Conservation (phyloP, 2,888 invertebrate genomes). For the Onthophagus sagittarius region DNA sequence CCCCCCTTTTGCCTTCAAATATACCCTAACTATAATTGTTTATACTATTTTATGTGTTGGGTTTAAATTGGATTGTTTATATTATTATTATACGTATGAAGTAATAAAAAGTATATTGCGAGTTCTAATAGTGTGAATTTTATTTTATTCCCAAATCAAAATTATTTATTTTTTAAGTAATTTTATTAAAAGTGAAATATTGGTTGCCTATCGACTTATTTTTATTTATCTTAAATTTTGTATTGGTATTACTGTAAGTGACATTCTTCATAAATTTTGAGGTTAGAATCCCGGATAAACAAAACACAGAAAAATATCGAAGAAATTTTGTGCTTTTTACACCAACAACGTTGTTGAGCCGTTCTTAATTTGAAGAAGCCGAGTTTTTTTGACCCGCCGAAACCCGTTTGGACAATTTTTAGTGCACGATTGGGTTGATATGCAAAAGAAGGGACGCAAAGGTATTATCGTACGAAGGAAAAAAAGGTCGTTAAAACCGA, state of each 20-base stretch:
- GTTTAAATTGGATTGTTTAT: conserved; percentile 50
- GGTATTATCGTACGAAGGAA: not conserved
- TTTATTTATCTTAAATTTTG: no score
- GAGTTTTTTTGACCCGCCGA: not conserved
- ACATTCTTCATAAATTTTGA: no score
- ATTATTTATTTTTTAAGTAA: no score
- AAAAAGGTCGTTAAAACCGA: not conserved
- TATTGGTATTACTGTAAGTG: no score
- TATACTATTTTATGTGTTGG: conserved; percentile 47
- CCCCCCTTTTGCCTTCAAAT: conserved; percentile 20
- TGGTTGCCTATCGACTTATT: no score
- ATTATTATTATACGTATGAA: conserved; percentile 23
- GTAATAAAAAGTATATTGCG: conserved; percentile 25
- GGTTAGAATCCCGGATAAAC: no score
- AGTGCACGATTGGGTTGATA: not conserved
- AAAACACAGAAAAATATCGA: no score
- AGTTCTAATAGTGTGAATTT: conserved; percentile 15
- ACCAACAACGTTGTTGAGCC: no score
- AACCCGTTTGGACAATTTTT: not conserved
- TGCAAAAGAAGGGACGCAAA: not conserved
- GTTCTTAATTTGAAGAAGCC: not conserved
- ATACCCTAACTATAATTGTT: conserved; percentile 37
- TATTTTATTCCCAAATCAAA: not conserved
- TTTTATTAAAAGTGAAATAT: no score
- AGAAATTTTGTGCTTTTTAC: no score